These are phyloP conservation scores for Dicranocentrus wangi DNA, from an alignment of 2,888 invertebrate species.

Conservation along the genomic window DNA sequence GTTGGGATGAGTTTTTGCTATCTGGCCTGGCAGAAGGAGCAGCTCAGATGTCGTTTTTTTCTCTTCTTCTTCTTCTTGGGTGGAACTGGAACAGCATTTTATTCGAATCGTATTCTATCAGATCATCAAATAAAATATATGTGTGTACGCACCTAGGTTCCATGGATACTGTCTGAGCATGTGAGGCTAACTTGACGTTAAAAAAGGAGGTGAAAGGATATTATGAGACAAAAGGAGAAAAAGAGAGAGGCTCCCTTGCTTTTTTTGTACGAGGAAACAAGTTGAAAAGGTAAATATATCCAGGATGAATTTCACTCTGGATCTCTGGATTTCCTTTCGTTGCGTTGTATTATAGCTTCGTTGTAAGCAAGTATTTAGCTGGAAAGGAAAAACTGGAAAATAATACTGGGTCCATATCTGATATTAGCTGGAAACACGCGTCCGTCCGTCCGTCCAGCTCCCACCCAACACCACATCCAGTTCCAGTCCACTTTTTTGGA, in stretches of 20 bases:
- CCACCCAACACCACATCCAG: too few relatives aligned
- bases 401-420: too few relatives aligned
- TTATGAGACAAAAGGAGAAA: conserved; percentile 37
- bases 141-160: background rate
- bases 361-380: conserved; percentile 11
- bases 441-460: too few relatives aligned
- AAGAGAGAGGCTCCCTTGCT: conserved; percentile 41
- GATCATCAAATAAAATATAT: conserved; percentile 14
- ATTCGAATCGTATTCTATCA: background rate
- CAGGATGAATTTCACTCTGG: conserved; percentile 17
- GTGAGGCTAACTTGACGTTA: background rate
- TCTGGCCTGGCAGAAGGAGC: too few relatives aligned
- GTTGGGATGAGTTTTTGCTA: too few relatives aligned
- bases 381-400: too few relatives aligned
- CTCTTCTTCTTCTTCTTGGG: too few relatives aligned
- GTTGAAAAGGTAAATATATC: conserved; percentile 53
- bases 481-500: too few relatives aligned
- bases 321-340: background rate
- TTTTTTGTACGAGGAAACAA: conserved; percentile 40
- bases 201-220: conserved; percentile 30
- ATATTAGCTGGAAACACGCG: too few relatives aligned
- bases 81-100: too few relatives aligned
- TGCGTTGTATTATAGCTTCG: background rate
- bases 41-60: too few relatives aligned
- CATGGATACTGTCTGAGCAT: background rate